These are phyloP conservation scores for Meteorus colon DNA, from an alignment of 2,888 invertebrate genomes.

Conservation along the genomic window DNA sequence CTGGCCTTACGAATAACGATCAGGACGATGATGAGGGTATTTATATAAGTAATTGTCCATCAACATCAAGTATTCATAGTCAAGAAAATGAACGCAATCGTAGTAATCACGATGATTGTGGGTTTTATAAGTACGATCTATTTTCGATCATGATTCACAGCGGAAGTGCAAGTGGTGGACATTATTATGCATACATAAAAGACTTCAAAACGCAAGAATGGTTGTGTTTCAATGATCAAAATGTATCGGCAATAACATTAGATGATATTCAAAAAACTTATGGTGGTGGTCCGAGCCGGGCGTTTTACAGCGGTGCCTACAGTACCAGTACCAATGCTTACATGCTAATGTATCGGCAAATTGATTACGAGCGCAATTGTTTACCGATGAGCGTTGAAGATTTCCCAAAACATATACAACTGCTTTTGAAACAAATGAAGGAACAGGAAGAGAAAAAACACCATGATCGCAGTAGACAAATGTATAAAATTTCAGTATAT, in stretches of 20 bases:
- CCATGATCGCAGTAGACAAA: conserved; percentile 78
- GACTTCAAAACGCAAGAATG: conserved; percentile 84
- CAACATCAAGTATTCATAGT: conserved; percentile 71
- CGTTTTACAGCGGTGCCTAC: conserved; percentile 83
- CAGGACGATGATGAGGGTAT: conserved; percentile 82
- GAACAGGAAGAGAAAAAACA: conserved; percentile 79
- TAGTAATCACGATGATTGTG: conserved; percentile 72
- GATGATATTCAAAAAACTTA: conserved; percentile 89
- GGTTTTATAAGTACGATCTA: conserved; percentile 87
- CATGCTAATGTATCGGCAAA: conserved; percentile 92
- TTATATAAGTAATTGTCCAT: conserved; percentile 75
- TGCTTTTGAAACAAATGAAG: conserved; percentile 79
- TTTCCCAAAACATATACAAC: conserved; percentile 84
- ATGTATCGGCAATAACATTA: conserved; percentile 83
- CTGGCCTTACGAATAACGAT: conserved; percentile 59
- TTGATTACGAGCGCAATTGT: conserved; percentile 79
- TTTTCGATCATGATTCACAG: conserved; percentile 95
- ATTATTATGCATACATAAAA: conserved; percentile 94
- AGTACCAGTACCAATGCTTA: conserved; percentile 91
- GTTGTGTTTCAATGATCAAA: conserved; percentile 93
- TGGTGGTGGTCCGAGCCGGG: conserved; percentile 81
- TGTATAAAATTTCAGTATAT: conserved; percentile 79
- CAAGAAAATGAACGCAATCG: conserved; percentile 75
- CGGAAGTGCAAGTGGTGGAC: conserved; percentile 91
- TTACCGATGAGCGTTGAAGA: conserved; percentile 80